Conservation (phyloP, 2,888 invertebrate genomes). For the Bombyx huttoni region DNA sequence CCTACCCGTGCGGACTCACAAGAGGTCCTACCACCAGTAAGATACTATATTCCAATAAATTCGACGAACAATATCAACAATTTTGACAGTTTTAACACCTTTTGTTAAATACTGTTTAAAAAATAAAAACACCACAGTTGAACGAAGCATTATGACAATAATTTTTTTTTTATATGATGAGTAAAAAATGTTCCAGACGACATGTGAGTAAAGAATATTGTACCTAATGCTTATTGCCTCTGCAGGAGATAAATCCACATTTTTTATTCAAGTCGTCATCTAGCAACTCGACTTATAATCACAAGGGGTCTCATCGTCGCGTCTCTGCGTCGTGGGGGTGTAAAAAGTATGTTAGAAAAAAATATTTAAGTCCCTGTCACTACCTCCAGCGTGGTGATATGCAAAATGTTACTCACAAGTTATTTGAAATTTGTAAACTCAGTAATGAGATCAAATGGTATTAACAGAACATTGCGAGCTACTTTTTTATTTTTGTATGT, state of each 20-base stretch:
- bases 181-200: background rate
- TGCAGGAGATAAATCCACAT: conserved; percentile 2
- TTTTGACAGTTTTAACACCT: background rate
- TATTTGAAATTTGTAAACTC: background rate
- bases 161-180: too few species aligned
- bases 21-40: too few species aligned
- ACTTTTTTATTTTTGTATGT: too few species aligned
- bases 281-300: conserved; percentile 1
- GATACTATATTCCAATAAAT: background rate
- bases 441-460: too few species aligned
- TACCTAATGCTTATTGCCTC: background rate
- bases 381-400: background rate
- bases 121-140: too few species aligned
- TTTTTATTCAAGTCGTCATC: conserved; percentile 3
- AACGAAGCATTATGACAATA: too few species aligned
- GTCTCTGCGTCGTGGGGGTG: conserved; percentile 3
- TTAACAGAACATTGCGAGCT: too few species aligned
- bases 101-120: too few species aligned
- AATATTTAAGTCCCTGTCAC: background rate
- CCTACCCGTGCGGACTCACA: too few species aligned
- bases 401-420: background rate
- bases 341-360: background rate
- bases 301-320: background rate
- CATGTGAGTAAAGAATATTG: background rate
- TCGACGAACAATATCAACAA: background rate